Conservation (phyloP, 2,113 vertebrate species). For the Eublepharis macularius region DNA sequence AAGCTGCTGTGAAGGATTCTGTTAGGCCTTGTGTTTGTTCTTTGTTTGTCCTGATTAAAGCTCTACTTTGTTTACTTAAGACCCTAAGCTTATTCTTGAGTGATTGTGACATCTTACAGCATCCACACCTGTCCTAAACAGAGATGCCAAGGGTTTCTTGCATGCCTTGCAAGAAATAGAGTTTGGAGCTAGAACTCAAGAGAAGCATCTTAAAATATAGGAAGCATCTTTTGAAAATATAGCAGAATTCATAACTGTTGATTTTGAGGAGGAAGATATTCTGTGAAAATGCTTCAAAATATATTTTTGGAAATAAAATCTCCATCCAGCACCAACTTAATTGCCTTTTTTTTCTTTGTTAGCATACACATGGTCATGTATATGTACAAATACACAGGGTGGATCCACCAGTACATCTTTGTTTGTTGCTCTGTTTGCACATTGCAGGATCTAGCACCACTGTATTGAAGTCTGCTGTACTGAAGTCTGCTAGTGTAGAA, state of each 20-base stretch:
- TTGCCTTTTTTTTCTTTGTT: not conserved
- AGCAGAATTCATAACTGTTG: not conserved
- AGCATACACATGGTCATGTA: not conserved
- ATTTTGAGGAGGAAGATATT: not conserved
- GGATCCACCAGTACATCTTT: not conserved
- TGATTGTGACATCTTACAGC: no score
- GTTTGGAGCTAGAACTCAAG: not conserved
- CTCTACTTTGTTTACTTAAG: no score
- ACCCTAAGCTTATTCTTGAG: no score
- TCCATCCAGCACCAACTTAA: not conserved
- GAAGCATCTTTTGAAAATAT: not conserved
- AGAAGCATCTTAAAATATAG: not conserved
- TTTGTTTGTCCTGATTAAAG: no score
- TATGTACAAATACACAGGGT: not conserved
- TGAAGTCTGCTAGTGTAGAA: no score
- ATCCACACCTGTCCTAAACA: no score
- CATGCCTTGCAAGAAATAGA: not conserved
- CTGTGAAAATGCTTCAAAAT: no score
- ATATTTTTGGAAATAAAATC: not conserved
- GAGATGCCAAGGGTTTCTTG: no score
- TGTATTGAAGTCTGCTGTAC: no score
- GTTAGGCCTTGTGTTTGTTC: no score
- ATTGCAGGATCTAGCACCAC: no score
- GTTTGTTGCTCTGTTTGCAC: not conserved
- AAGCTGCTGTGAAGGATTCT: no score